phyloP scores from a whole-genome alignment of 2,888 invertebrate genomes.

The Scaptomyza cyrtandrae region DNA sequence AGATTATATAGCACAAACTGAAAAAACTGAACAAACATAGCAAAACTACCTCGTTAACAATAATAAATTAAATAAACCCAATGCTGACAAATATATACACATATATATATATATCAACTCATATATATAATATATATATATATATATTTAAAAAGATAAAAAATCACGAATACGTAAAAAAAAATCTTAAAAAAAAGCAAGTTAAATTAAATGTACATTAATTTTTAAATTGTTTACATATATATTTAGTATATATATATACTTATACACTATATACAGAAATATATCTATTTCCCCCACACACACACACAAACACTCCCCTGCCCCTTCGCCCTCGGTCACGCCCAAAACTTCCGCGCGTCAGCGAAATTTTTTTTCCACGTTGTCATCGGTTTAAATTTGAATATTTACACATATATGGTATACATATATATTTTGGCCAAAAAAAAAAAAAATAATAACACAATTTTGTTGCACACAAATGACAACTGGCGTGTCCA shows the following conservation, averaged over 20 bases:
- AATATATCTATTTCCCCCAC: constrained; percentile 24
- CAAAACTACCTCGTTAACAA: constrained; percentile 74
- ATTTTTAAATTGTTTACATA: constrained; percentile 77
- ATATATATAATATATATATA: constrained; percentile 25
- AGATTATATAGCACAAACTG: constrained; percentile 6
- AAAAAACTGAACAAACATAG: constrained; percentile 35
- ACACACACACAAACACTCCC: background rate
- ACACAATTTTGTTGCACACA: constrained; percentile 67
- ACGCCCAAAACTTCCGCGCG: constrained; percentile 34
- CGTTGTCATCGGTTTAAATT: constrained; percentile 75
- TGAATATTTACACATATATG: constrained; percentile 53
- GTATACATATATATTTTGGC: constrained; percentile 46
- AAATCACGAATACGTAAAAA: constrained; percentile 65
- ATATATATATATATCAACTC: constrained; percentile 33
- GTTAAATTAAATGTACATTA: constrained; percentile 75
- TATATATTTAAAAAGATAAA: constrained; percentile 13
- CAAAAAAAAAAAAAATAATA: constrained; percentile 43
- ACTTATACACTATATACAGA: constrained; percentile 35
- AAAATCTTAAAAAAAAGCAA: constrained; percentile 45
- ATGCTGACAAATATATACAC: constrained; percentile 24
- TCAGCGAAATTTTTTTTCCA: constrained; percentile 25
- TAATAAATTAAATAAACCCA: constrained; percentile 36
- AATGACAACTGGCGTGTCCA: constrained; percentile 65
- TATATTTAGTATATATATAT: constrained; percentile 34
- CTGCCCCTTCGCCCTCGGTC: constrained; percentile 4